phyloP scores from a whole-genome alignment of 2,888 invertebrate species.

The Latheticus oryzae region DNA sequence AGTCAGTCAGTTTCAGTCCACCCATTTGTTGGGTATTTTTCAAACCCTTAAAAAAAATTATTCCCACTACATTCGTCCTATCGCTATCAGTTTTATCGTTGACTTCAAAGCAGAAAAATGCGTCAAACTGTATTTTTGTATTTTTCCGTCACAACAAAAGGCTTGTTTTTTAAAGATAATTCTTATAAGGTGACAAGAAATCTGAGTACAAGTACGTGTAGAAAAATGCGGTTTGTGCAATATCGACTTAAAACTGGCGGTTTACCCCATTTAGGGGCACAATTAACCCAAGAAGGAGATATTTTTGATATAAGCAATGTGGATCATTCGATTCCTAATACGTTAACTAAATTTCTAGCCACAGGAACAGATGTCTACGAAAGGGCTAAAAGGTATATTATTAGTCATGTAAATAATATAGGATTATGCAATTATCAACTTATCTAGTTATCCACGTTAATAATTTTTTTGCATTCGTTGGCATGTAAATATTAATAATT shows the following conservation, averaged over 20 bases:
- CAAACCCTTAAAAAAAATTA: not conserved
- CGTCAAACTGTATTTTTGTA: conserved; percentile 3
- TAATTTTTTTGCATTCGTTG: too few relatives aligned
- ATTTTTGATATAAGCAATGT: conserved; percentile 74
- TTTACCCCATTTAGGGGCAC: conserved; percentile 74
- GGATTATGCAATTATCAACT: too few relatives aligned
- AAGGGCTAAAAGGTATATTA: conserved; percentile 68
- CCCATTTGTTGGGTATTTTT: conserved; percentile 8
- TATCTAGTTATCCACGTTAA: not conserved
- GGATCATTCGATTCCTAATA: conserved; percentile 69
- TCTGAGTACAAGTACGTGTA: conserved; percentile 55
- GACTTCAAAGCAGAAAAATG: conserved; percentile 27
- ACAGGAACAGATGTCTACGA: conserved; percentile 66
- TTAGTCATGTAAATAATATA: conserved; percentile 1
- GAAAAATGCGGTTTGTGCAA: conserved; percentile 78
- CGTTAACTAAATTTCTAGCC: conserved; percentile 68
- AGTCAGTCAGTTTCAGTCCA: not conserved
- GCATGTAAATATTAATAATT: too few relatives aligned
- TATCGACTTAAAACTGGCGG: conserved; percentile 72
- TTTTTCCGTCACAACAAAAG: conserved; percentile 13
- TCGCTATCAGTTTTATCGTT: not conserved
- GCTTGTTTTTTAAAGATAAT: conserved; percentile 7
- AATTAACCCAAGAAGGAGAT: conserved; percentile 70
- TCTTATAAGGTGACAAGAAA: conserved; percentile 45
- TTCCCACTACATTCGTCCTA: conserved; percentile 2